phyloP scores from a whole-genome alignment of 2,888 invertebrate genomes.

The Melanotus villosus region DNA sequence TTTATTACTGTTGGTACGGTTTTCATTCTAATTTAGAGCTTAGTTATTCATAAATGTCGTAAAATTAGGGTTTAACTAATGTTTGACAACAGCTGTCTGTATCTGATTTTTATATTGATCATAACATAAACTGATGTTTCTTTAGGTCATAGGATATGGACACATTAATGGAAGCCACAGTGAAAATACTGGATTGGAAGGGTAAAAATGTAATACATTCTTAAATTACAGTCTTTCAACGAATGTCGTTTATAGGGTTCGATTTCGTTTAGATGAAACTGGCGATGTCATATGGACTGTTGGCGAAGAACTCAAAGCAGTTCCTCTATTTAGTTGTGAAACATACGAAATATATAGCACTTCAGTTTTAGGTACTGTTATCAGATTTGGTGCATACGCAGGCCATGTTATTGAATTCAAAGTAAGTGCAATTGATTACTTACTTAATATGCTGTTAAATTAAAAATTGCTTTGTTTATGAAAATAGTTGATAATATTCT shows the following conservation, averaged over 20 bases:
- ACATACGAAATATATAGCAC: conserved; percentile 74
- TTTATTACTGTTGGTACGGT: no score
- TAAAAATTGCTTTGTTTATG: no score
- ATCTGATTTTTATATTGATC: conserved; percentile 25
- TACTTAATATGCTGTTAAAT: no score
- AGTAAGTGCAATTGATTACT: conserved; percentile 61
- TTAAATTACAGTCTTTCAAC: neutral
- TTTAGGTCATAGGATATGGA: conserved; percentile 69
- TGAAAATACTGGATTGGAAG: conserved; percentile 70
- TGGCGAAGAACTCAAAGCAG: conserved; percentile 69
- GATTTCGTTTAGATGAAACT: conserved; percentile 73
- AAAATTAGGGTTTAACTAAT: no score
- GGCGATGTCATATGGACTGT: conserved; percentile 78
- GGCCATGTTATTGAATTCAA: conserved; percentile 78
- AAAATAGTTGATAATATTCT: neutral
- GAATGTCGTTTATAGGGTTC: conserved; percentile 58
- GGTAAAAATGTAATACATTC: conserved; percentile 62
- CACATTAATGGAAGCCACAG: conserved; percentile 66
- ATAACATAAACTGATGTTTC: conserved; percentile 35
- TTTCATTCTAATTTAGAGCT: no score
- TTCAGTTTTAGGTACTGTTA: conserved; percentile 64
- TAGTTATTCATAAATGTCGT: no score
- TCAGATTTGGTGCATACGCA: conserved; percentile 75
- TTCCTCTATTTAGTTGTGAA: conserved; percentile 78
- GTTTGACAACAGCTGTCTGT: conserved; percentile 1